Evolutionary conservation across 2,888 invertebrate species (phyloP).

Genomic region (Mythimna loreyi): DNA sequence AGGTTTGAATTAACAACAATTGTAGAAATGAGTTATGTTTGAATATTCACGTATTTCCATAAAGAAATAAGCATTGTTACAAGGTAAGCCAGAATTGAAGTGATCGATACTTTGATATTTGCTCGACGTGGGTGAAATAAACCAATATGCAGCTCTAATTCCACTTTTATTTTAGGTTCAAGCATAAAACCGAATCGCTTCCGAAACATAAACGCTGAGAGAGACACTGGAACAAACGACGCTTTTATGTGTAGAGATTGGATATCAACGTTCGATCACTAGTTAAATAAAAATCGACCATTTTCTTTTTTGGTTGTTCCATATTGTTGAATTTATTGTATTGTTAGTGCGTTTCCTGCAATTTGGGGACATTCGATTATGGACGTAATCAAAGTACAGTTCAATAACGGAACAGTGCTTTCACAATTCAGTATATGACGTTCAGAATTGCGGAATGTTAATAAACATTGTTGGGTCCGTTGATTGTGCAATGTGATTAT

Average conservation of each 20-base stretch:
- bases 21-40: background rate
- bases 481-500: background rate
- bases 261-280: slow-evolving; percentile 7
- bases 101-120: too few species aligned
- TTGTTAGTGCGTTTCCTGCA: slow-evolving; percentile 26
- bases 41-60: too few species aligned
- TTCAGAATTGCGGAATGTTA: slow-evolving; percentile 5
- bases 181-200: background rate
- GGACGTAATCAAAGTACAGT: slow-evolving; percentile 19
- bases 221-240: slow-evolving; percentile 26
- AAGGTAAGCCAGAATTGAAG: too few species aligned
- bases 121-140: background rate
- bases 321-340: slow-evolving; percentile 21
- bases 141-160: background rate
- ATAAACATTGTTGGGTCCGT: background rate
- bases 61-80: too few species aligned
- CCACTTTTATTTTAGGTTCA: slow-evolving; percentile 19
- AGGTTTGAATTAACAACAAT: background rate
- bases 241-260: slow-evolving; percentile 24
- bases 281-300: slow-evolving; percentile 10
- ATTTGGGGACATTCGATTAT: slow-evolving; percentile 13
- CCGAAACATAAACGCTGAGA: slow-evolving; percentile 19
- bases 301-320: slow-evolving; percentile 11
- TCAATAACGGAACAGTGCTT: slow-evolving; percentile 28
- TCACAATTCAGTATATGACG: slow-evolving; percentile 14